A percentile compares a stretch with the other conserved stretches of the same genome.
These are phyloP conservation scores for Helostoma temminkii DNA, from an alignment of 2,797 vertebrate genomes.

Conservation along the genomic window DNA sequence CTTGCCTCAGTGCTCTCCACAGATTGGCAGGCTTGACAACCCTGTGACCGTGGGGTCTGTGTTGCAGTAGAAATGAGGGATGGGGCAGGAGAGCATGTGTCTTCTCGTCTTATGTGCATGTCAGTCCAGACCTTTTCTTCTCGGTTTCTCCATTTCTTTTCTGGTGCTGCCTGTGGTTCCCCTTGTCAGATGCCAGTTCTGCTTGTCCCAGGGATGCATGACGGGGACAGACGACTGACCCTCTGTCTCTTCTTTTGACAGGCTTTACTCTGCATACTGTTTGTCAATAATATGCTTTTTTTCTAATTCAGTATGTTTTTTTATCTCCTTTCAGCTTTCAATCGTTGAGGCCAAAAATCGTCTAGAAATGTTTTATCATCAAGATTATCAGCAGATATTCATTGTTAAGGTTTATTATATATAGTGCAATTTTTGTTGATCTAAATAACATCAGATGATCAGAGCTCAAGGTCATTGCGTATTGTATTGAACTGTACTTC, in stretches of 20 bases:
- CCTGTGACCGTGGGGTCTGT: slow-evolving; percentile 22
- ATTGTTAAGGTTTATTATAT: background rate
- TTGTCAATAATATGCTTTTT: slow-evolving; percentile 47
- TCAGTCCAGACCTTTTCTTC: slow-evolving; percentile 55
- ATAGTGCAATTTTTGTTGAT: slow-evolving; percentile 35
- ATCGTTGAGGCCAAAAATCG: slow-evolving; percentile 25
- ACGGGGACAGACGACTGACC: slow-evolving; percentile 53
- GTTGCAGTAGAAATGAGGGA: slow-evolving; percentile 43
- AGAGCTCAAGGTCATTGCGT: slow-evolving; percentile 46
- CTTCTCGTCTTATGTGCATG: slow-evolving; percentile 78
- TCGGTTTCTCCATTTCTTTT: slow-evolving; percentile 48
- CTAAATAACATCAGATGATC: slow-evolving; percentile 30
- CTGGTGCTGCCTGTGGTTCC: slow-evolving; percentile 59
- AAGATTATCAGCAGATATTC: background rate
- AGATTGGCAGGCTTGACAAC: slow-evolving; percentile 41
- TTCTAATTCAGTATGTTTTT: slow-evolving; percentile 49
- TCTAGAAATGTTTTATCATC: slow-evolving; percentile 29
- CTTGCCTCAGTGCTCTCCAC: slow-evolving; percentile 44
- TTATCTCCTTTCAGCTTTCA: slow-evolving; percentile 71
- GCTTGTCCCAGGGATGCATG: slow-evolving; percentile 77
- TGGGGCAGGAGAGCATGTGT: slow-evolving; percentile 73
- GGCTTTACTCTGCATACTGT: slow-evolving; percentile 46
- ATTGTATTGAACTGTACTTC: slow-evolving; percentile 36
- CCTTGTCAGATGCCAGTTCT: slow-evolving; percentile 42
- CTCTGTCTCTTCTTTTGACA: slow-evolving; percentile 58